Evolutionary conservation across 2,888 invertebrate species (phyloP).

Genomic region (Ormyrus pomaceus): DNA sequence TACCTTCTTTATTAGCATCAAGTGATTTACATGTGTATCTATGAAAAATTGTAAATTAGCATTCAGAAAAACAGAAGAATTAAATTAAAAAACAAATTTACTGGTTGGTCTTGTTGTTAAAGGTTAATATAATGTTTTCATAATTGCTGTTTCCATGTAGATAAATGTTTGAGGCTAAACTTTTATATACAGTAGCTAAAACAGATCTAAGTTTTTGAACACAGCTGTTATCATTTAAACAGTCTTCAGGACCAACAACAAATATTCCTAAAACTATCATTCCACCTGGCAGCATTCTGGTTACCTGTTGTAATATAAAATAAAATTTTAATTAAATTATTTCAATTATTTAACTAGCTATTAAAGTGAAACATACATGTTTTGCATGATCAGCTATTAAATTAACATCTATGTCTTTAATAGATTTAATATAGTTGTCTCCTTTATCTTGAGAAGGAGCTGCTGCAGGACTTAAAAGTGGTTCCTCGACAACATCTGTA

Average conservation of each 20-base stretch:
- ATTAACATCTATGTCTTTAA: constrained; percentile 80
- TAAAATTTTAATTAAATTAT: neutral
- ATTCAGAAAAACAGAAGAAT: neutral
- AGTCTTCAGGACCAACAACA: constrained; percentile 82
- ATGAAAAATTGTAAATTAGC: constrained; percentile 46
- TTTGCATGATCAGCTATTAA: constrained; percentile 89
- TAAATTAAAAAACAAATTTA: constrained; percentile 64
- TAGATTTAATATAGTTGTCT: constrained; percentile 75
- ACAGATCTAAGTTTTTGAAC: constrained; percentile 80
- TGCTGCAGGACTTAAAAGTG: constrained; percentile 71
- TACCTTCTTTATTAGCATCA: constrained; percentile 76
- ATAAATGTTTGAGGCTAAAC: constrained; percentile 78
- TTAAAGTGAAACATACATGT: constrained; percentile 77
- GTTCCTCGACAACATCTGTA: constrained; percentile 74
- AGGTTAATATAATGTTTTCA: constrained; percentile 82
- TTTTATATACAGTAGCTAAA: constrained; percentile 79
- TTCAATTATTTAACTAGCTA: neutral
- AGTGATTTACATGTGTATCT: constrained; percentile 82
- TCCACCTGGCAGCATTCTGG: constrained; percentile 94
- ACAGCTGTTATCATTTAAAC: constrained; percentile 79
- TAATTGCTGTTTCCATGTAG: constrained; percentile 80
- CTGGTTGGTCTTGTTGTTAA: constrained; percentile 77
- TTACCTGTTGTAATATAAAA: constrained; percentile 76
- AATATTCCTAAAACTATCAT: constrained; percentile 91
- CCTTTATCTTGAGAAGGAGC: constrained; percentile 71